Evolutionary conservation across 64 coral and sea anemone genomes (phyloP), one percentile per base, ranked within the genome.

Genomic region (Hydrozoanthus tunicans): DNA sequence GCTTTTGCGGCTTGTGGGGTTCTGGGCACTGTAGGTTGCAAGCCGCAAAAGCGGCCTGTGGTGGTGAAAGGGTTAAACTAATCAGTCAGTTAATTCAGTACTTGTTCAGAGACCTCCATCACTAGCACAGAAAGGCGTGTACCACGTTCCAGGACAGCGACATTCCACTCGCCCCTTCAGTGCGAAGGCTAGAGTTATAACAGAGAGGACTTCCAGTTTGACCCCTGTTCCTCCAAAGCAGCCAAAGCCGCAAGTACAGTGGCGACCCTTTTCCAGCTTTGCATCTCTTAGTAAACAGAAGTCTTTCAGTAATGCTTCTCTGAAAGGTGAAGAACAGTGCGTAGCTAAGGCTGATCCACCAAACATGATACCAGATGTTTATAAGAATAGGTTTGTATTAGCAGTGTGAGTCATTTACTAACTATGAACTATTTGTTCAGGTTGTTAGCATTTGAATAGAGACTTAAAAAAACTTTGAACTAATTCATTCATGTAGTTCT

Each of bases 61-160:
- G n/a, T n/a, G n/a, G n/a, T n/a, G n/a, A n/a, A n/a, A n/a, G n/a
- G n/a, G n/a, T n/a, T n/a, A n/a, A n/a, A 3, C 11, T 4, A 76
- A 51, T 52, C 9, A 76, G 13, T 43, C 3, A 27, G 11, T 51
- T 56, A 13, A 24, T 60, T 43, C 55, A 88, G 84, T 88, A 13
- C 24, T 74, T 88, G 56, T 88, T 17, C 84, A 73, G 55, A 88
- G 84, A 15, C 84, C 84, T 7, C 83, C 83, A 24, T 86, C 83
- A 11, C 63, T 66, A 8, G 81, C 32, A 67, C 81, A 83, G 52
- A 68, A 54, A 15, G 62, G 51, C n/a, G 81, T 52, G 6, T 83
- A 83, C 63, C 51, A 54, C 53, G 62, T 66, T 7, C 80, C 80
- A 52, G 80, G 80, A 7, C 59, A 82, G 60, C 1, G 32, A 64